Conservation (phyloP, 1,140 invertebrate species). For the Cyphomyrmex costatus region DNA sequence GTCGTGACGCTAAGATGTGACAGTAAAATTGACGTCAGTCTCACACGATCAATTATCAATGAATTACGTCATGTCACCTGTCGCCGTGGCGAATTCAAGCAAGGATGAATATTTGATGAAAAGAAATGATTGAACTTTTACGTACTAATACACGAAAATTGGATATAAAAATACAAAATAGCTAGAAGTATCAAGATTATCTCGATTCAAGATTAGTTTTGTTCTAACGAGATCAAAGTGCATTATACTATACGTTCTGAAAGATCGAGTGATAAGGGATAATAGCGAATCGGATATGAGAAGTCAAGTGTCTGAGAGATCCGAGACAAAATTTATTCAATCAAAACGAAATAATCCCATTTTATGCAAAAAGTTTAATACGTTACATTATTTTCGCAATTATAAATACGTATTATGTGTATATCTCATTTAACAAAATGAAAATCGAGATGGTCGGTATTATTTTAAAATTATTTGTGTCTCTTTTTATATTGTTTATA, state of each 20-base stretch:
- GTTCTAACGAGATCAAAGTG: conserved; percentile 17
- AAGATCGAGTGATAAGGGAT: conserved; percentile 40
- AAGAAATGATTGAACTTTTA: background rate
- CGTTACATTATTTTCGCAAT: background rate
- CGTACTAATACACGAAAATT: background rate
- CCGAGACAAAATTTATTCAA: background rate
- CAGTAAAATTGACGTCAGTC: conserved; percentile 24
- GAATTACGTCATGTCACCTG: conserved; percentile 63
- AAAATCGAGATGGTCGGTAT: background rate
- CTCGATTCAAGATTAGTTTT: background rate
- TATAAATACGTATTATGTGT: conserved; percentile 1
- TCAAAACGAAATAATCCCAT: background rate
- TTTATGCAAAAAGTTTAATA: background rate
- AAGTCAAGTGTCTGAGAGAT: conserved; percentile 18
- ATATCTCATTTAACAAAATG: background rate
- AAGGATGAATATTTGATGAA: conserved; percentile 2
- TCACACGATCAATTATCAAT: conserved; percentile 72
- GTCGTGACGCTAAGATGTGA: background rate
- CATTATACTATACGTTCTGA: background rate
- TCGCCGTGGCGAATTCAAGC: conserved; percentile 50
- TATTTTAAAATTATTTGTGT: background rate
- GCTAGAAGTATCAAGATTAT: background rate
- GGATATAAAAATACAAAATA: background rate
- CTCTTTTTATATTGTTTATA: background rate
- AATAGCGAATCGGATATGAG: conserved; percentile 11